Percentiles rank a stretch among this genome's conserved stretches.
Evolutionary conservation across 2,888 invertebrate genomes (phyloP).

Genomic region (Meiosimyza platycephala): DNA sequence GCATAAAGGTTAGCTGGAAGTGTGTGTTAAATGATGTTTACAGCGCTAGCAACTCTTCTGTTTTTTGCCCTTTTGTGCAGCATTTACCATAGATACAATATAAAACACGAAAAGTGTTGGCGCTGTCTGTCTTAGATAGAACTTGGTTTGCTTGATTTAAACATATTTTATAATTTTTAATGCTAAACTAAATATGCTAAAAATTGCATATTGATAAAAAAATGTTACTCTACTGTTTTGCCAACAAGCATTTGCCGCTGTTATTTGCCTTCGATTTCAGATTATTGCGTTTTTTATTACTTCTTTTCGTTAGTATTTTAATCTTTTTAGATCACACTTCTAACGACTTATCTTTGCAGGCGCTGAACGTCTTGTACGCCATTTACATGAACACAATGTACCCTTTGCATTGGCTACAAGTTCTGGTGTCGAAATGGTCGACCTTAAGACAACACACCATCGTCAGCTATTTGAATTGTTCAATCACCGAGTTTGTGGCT

Average conservation of each 20-base stretch:
- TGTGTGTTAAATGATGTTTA: neutral
- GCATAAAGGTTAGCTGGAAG: slow-evolving; percentile 74
- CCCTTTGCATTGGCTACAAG: slow-evolving; percentile 92
- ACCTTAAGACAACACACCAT: slow-evolving; percentile 76
- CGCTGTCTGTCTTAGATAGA: slow-evolving; percentile 3
- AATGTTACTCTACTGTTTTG: slow-evolving; percentile 14
- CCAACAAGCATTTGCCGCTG: slow-evolving; percentile 25
- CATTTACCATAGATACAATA: too few species aligned
- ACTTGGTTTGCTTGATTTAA: neutral
- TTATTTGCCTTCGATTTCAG: slow-evolving; percentile 47
- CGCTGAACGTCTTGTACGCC: slow-evolving; percentile 80
- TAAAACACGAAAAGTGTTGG: neutral
- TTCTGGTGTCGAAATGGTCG: slow-evolving; percentile 78
- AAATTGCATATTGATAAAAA: neutral
- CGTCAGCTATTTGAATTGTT: slow-evolving; percentile 77
- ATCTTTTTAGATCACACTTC: neutral
- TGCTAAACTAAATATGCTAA: neutral
- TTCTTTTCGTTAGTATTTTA: neutral
- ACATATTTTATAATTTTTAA: slow-evolving; percentile 1
- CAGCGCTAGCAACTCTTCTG: neutral
- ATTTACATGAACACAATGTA: slow-evolving; percentile 78
- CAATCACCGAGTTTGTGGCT: slow-evolving; percentile 83
- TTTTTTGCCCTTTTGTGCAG: slow-evolving; percentile 1
- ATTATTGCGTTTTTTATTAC: neutral
- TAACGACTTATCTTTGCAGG: slow-evolving; percentile 70